Percentiles rank a stretch among this genome's conserved stretches.
Evolutionary conservation across 2,888 invertebrate species (phyloP).

Genomic region (Auanema sp.): DNA sequence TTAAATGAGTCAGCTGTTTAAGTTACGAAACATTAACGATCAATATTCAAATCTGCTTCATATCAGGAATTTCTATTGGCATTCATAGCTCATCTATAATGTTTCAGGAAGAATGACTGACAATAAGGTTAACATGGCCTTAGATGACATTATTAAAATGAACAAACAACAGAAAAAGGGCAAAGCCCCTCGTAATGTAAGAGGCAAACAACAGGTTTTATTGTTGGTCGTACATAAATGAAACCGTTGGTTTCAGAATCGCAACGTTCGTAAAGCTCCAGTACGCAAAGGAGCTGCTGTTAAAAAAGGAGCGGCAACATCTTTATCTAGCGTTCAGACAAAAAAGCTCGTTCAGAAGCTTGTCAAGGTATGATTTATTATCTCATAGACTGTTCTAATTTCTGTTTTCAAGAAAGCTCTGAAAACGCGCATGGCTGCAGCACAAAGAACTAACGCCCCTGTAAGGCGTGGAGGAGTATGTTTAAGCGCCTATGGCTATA

Average conservation of each 20-base stretch:
- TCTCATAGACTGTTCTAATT: neutral
- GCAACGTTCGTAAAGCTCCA: neutral
- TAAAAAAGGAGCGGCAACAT: neutral
- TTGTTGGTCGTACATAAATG: no score
- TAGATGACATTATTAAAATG: conserved; percentile 26
- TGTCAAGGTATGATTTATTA: conserved; percentile 20
- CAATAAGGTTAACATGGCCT: conserved; percentile 24
- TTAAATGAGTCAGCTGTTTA: no score
- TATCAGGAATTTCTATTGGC: neutral
- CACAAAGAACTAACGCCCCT: conserved; percentile 8
- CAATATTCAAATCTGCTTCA: no score
- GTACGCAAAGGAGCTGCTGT: neutral
- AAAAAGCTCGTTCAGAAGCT: conserved; percentile 23
- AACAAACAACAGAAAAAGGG: conserved; percentile 15
- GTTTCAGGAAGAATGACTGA: conserved; percentile 10
- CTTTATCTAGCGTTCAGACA: conserved; percentile 10
- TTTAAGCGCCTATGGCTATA: conserved; percentile 14
- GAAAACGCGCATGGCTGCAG: conserved; percentile 16
- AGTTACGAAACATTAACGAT: no score
- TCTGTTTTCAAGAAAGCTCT: conserved; percentile 22
- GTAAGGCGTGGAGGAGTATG: conserved; percentile 20
- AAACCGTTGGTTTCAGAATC: neutral
- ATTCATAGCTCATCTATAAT: neutral
- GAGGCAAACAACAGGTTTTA: conserved; percentile 3
- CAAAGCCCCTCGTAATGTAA: neutral